phyloP scores from a whole-genome alignment of 2,113 vertebrate species.

The Ramphastos sulfuratus region DNA sequence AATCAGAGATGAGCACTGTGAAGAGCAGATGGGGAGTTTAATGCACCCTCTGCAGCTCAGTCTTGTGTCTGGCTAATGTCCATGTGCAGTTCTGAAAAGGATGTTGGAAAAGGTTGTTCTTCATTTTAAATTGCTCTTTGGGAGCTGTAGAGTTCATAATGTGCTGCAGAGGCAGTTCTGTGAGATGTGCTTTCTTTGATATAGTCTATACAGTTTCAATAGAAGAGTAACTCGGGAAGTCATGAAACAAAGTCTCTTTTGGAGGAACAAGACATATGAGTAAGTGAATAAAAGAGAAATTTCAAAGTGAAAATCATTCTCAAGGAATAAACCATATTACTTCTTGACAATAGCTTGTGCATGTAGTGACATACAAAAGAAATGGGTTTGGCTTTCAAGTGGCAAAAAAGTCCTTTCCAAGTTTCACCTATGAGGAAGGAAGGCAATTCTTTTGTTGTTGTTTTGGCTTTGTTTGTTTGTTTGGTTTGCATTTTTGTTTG shows the following conservation, averaged over 20 bases:
- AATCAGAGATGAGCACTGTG: constrained; percentile 46
- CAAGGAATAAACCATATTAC: background rate
- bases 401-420: background rate
- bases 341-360: background rate
- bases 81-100: constrained; percentile 55
- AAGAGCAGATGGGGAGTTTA: constrained; percentile 64
- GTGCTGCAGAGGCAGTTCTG: constrained; percentile 4
- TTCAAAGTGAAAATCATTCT: background rate
- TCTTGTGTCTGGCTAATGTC: constrained; percentile 70
- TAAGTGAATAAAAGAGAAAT: background rate
- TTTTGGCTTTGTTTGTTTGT: background rate
- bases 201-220: background rate
- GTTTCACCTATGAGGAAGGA: background rate
- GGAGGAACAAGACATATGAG: background rate
- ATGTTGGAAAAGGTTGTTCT: constrained; percentile 65
- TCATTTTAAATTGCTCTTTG: constrained; percentile 71
- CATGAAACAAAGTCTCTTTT: background rate
- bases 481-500: no score
- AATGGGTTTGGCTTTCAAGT: background rate
- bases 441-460: background rate
- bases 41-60: constrained; percentile 60
- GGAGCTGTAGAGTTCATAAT: constrained; percentile 14
- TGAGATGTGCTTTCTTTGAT: constrained; percentile 7
- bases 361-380: background rate
- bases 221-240: constrained; percentile 16